Percentiles rank a stretch among this genome's conserved stretches.
These are phyloP conservation scores for Bradypodion pumilum DNA, from an alignment of 2,797 vertebrate genomes.

Conservation along the genomic window DNA sequence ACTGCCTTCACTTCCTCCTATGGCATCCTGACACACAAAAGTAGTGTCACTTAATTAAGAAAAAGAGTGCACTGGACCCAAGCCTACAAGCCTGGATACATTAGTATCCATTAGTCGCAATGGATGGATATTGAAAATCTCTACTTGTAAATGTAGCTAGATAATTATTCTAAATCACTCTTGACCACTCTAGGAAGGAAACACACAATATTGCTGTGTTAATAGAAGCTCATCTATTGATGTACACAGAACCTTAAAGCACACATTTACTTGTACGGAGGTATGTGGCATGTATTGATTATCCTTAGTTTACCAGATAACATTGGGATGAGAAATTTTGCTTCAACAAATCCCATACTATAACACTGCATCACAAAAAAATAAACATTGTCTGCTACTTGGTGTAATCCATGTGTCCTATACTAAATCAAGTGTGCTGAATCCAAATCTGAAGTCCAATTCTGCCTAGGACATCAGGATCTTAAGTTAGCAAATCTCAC, in stretches of 20 bases:
- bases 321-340: background rate
- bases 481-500: too few species aligned
- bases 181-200: background rate
- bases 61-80: background rate
- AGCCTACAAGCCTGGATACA: background rate
- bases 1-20: too few species aligned
- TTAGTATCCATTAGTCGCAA: background rate
- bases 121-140: too few species aligned
- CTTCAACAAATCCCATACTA: background rate
- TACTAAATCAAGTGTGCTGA: too few species aligned
- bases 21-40: too few species aligned
- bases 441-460: too few species aligned
- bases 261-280: background rate
- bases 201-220: background rate
- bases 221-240: background rate
- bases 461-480: too few species aligned
- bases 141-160: background rate
- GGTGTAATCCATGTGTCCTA: too few species aligned
- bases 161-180: background rate
- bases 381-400: too few species aligned
- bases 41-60: background rate
- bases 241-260: background rate
- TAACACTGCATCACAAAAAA: background rate
- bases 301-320: background rate
- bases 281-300: background rate